Percentiles rank a stretch among this genome's conserved stretches.
Conservation (phyloP, 2,797 vertebrate genomes). For the Anabas testudineus region DNA sequence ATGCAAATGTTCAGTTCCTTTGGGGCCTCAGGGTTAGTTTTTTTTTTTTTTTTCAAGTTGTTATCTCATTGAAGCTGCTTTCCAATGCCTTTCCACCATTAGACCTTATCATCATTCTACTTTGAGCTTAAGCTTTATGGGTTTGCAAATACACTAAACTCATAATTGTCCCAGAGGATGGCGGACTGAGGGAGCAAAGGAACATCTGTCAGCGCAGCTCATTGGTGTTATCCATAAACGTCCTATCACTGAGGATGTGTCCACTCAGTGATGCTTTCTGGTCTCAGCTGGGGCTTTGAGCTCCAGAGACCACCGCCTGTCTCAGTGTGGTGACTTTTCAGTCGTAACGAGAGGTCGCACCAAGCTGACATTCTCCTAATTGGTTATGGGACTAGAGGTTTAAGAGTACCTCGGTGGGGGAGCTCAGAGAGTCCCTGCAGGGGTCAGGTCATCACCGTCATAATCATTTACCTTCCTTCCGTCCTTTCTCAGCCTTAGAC, state of each 20-base stretch:
- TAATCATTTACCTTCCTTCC: constrained; percentile 49
- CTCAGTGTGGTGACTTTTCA: constrained; percentile 71
- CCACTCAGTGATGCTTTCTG: constrained; percentile 58
- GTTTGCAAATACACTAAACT: constrained; percentile 18
- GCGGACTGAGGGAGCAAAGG: constrained; percentile 5
- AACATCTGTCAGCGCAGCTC: constrained; percentile 20
- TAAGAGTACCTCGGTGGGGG: constrained; percentile 68
- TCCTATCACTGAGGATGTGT: constrained; percentile 30
- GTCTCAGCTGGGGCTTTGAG: constrained; percentile 46
- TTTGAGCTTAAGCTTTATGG: not conserved
- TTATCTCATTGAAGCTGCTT: constrained; percentile 1
- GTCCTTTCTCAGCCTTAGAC: constrained; percentile 41
- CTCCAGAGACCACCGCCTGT: constrained; percentile 61
- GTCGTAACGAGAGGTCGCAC: constrained; percentile 69
- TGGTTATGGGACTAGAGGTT: constrained; percentile 71
- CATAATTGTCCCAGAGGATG: not conserved
- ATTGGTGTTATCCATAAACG: constrained; percentile 23
- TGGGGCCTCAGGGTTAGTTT: too few species aligned
- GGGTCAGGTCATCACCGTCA: constrained; percentile 56
- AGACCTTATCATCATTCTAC: not conserved
- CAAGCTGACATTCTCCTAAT: constrained; percentile 86
- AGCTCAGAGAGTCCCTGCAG: constrained; percentile 64
- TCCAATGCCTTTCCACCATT: not conserved
- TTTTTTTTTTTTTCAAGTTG: not conserved
- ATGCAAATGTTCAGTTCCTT: not conserved